These are phyloP conservation scores for Rattus rattus DNA, from an alignment of 2,113 vertebrate genomes.

Conservation along the genomic window DNA sequence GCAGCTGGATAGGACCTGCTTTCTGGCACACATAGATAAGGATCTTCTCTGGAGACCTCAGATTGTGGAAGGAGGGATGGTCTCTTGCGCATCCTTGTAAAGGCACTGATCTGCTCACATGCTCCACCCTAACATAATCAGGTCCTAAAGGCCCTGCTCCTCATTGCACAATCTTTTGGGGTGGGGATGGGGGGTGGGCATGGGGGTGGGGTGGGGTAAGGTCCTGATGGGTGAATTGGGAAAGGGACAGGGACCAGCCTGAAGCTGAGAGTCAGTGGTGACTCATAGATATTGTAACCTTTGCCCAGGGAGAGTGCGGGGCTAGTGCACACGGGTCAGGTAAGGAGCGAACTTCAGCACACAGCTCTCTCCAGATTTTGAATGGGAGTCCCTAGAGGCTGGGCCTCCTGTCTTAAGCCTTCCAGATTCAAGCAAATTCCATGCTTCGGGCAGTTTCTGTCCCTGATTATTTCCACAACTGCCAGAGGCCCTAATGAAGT, in stretches of 20 bases:
- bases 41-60: not conserved
- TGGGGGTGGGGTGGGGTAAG: too few relatives aligned
- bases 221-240: not conserved
- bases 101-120: not conserved
- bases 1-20: not conserved
- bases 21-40: not conserved
- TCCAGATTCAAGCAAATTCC: not conserved
- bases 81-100: not conserved
- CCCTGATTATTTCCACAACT: not conserved
- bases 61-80: not conserved
- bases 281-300: not conserved
- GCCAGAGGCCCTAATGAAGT: not conserved
- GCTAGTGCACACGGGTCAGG: not conserved
- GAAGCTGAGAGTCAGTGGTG: not conserved
- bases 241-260: not conserved
- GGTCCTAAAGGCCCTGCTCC: not conserved
- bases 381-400: not conserved
- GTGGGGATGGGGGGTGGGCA: too few relatives aligned
- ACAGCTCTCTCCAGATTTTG: rapidly evolving
- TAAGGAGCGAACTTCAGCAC: not conserved
- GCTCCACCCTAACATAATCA: not conserved
- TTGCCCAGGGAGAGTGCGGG: not conserved
- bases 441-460: not conserved
- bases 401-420: not conserved
- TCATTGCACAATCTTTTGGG: not conserved